A percentile compares a stretch with the other conserved stretches of the same genome.
These are phyloP conservation scores for Sesamia inferens DNA, from an alignment of 2,888 invertebrate species.

Conservation along the genomic window DNA sequence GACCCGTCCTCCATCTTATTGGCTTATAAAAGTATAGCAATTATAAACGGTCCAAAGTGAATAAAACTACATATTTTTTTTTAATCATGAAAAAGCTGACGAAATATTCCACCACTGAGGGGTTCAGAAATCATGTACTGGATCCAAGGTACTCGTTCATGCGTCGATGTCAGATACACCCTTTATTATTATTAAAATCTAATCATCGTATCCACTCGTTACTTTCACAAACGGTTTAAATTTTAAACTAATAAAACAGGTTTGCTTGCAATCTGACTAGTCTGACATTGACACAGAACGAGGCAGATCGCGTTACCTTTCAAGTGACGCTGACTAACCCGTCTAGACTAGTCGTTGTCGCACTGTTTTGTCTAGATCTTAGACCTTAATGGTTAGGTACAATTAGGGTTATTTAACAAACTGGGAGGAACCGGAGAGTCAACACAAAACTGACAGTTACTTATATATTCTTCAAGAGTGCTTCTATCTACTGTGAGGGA, in stretches of 20 bases:
- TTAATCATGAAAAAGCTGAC: too few relatives aligned
- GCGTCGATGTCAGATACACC: too few relatives aligned
- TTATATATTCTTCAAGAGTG: neutral
- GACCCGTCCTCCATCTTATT: too few relatives aligned
- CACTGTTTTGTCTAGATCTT: neutral
- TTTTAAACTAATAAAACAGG: constrained; percentile 15
- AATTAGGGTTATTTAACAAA: constrained; percentile 25
- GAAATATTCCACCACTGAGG: too few relatives aligned
- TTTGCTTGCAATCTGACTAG: neutral
- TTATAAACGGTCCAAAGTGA: too few relatives aligned
- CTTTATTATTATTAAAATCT: neutral
- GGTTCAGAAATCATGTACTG: too few relatives aligned
- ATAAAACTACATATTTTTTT: too few relatives aligned
- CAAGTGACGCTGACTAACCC: constrained; percentile 23
- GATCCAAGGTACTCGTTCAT: too few relatives aligned
- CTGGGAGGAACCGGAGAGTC: neutral
- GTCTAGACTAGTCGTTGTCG: constrained; percentile 38
- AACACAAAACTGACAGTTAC: neutral
- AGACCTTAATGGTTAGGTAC: constrained; percentile 1
- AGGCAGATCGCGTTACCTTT: constrained; percentile 39
- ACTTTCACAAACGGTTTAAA: constrained; percentile 27
- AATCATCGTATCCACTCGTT: constrained; percentile 8
- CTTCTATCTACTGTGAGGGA: neutral
- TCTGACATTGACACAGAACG: constrained; percentile 44
- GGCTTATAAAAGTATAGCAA: too few relatives aligned